Evolutionary conservation across 2,888 invertebrate genomes (phyloP).

Genomic region (Cataglyphis cursor): DNA sequence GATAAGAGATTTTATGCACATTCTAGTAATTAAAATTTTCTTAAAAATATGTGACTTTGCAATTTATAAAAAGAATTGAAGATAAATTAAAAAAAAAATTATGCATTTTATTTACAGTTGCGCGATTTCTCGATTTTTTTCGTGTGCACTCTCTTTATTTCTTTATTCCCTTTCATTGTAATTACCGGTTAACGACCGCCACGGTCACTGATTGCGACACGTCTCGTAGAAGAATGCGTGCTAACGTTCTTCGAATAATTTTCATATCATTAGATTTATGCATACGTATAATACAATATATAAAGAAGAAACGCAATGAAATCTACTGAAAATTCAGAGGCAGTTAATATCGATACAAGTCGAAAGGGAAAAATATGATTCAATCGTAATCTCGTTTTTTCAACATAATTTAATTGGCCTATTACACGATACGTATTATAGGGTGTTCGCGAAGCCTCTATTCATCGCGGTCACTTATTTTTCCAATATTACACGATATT

Average conservation of each 20-base stretch:
- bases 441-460: neutral
- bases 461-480: neutral
- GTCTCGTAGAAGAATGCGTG: neutral
- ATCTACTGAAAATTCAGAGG: neutral
- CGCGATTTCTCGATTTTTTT: neutral
- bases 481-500: neutral
- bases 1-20: neutral
- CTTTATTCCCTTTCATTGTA: constrained; percentile 3
- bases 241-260: neutral
- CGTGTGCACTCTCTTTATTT: neutral
- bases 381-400: neutral
- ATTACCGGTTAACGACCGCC: constrained; percentile 23
- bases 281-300: neutral
- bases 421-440: neutral
- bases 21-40: neutral
- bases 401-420: neutral
- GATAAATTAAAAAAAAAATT: neutral
- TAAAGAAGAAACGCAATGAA: neutral
- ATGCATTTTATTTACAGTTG: neutral
- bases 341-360: neutral
- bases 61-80: neutral
- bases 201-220: constrained; percentile 26
- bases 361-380: constrained; percentile 1
- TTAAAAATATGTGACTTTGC: neutral
- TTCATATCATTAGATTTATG: constrained; percentile 18